These are phyloP conservation scores for Nemurella pictetii DNA, from an alignment of 2,888 invertebrate species.

Conservation along the genomic window DNA sequence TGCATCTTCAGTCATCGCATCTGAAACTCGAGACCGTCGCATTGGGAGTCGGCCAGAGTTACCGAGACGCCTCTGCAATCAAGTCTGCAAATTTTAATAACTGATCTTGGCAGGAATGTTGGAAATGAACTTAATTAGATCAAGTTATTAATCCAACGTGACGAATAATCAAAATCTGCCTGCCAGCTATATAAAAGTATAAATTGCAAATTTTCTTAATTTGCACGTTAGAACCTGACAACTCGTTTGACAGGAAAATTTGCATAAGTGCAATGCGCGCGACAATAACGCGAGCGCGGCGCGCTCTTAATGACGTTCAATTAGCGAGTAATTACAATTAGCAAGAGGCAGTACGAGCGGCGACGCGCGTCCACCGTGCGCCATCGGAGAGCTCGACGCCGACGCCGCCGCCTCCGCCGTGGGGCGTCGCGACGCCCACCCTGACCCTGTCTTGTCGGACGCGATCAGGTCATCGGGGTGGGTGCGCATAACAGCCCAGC, in stretches of 20 bases:
- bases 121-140: neutral
- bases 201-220: neutral
- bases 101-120: too few species aligned
- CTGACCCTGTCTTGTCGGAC: neutral
- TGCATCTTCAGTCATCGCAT: too few species aligned
- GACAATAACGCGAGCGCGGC: neutral
- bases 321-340: conserved; percentile 31
- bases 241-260: neutral
- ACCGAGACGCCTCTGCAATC: too few species aligned
- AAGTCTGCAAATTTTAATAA: too few species aligned
- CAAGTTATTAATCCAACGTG: too few species aligned
- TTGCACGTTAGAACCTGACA: neutral
- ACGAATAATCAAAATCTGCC: too few species aligned
- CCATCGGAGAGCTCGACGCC: neutral
- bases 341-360: conserved; percentile 32
- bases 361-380: neutral
- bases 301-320: neutral
- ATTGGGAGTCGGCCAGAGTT: too few species aligned
- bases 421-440: neutral
- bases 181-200: neutral
- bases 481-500: neutral
- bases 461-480: neutral
- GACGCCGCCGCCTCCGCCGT: neutral
- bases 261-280: neutral
- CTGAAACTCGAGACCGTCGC: too few species aligned